A percentile compares a stretch with the other conserved stretches of the same genome.
Conservation (phyloP, 2,113 vertebrate species). For the Bubo bubo region DNA sequence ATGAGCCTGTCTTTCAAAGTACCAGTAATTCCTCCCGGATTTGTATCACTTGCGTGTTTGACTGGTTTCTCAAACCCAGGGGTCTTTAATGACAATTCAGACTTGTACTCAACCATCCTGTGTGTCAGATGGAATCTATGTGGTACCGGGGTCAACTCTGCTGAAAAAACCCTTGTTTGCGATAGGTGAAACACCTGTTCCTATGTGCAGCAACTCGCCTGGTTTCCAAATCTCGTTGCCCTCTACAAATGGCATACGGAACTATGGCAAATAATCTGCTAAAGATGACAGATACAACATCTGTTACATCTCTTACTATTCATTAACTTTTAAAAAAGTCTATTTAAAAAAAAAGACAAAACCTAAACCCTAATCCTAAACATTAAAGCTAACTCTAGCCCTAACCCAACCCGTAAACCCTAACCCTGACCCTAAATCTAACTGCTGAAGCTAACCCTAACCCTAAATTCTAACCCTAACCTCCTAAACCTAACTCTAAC, state of each 20-base stretch:
- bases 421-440: neutral
- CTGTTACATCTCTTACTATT: neutral
- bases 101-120: neutral
- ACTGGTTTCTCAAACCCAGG: neutral
- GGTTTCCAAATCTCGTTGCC: neutral
- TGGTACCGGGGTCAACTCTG: neutral
- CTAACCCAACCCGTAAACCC: neutral
- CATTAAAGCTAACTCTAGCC: neutral
- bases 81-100: neutral
- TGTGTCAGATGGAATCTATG: neutral
- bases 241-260: neutral
- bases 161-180: neutral
- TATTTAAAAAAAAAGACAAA: rapidly evolving
- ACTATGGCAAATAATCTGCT: neutral
- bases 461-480: neutral
- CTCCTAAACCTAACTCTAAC: neutral
- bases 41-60: neutral
- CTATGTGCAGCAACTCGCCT: neutral
- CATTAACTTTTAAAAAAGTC: neutral
- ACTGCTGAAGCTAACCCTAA: neutral
- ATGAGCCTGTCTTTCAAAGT: neutral
- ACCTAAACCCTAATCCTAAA: neutral
- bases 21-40: neutral
- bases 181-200: neutral
- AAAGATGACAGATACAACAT: neutral